Percentiles rank a stretch among this genome's conserved stretches.
phyloP scores from a whole-genome alignment of 2,888 invertebrate species.

The Catocala nupta region DNA sequence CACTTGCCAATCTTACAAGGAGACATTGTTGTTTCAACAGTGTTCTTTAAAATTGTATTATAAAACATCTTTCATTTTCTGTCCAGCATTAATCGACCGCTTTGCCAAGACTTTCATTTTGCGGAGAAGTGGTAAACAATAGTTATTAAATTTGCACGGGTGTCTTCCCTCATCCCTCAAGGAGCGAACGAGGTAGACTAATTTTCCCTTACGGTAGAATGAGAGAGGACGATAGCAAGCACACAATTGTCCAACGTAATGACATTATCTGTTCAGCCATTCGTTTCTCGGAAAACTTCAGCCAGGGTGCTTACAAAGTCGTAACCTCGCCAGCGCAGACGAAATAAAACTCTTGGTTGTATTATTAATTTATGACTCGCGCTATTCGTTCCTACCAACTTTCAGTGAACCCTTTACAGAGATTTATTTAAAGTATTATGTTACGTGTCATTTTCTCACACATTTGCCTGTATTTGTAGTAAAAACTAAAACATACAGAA shows the following conservation, averaged over 20 bases:
- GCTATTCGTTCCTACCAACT: conserved; percentile 31
- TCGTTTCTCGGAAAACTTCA: conserved; percentile 69
- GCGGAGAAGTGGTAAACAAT: conserved; percentile 82
- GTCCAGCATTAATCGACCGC: conserved; percentile 69
- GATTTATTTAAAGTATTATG: conserved; percentile 26
- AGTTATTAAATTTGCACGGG: conserved; percentile 85
- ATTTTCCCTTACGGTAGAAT: conserved; percentile 65
- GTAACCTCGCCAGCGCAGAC: conserved; percentile 62
- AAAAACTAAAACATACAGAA: neutral
- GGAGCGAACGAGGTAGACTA: conserved; percentile 69
- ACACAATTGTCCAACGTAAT: conserved; percentile 73
- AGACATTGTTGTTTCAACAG: conserved; percentile 32
- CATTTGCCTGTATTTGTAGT: no score
- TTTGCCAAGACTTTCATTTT: conserved; percentile 77
- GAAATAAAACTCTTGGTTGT: conserved; percentile 65
- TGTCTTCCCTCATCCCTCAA: conserved; percentile 73
- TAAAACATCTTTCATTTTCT: conserved; percentile 57
- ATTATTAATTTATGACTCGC: conserved; percentile 59
- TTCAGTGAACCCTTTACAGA: conserved; percentile 22
- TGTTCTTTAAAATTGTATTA: conserved; percentile 48
- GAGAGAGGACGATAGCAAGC: conserved; percentile 66
- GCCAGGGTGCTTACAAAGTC: conserved; percentile 65
- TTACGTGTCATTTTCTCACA: conserved; percentile 5
- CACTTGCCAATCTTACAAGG: conserved; percentile 23
- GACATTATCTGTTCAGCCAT: conserved; percentile 74